Evolutionary conservation across 1,140 invertebrate species (phyloP), one percentile per base, ranked within the genome.

Genomic region (Microplitis demolitor): DNA sequence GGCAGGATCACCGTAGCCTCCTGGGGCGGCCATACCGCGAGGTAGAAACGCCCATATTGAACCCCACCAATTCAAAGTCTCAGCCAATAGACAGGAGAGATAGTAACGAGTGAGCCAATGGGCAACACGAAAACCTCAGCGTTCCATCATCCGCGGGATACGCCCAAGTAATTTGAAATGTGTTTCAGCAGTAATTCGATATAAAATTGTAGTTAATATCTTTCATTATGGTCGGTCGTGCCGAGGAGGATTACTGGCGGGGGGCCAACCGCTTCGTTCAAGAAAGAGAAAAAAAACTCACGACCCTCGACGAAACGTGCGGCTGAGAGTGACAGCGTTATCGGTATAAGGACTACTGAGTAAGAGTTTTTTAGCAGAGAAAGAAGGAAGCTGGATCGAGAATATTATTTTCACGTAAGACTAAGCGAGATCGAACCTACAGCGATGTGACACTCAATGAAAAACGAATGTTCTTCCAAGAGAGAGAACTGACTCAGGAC

Each of bases 131-230:
- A 71, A 75, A 77, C 71, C 72, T 74, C 78, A 51, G 74, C 77
- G 67, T 74, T 72, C 75, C 66, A 37, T 53, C 8, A 71, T 76
- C 67, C 61, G 56, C 70, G 67, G 69, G 74, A 75, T 78, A 84
- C 86, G 85, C 86, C 86, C 84, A 82, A 82, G 81, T 85, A 85
- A 87, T 87, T 86, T 84, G 79, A 82, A 86, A 85, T 87, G 84
- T 85, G 83, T 83, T 85, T 82, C 85, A 82, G 79, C 83, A 79
- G 85, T 87, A 87, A 87, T 87, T 86, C 84, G 85, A 86, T 87
- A 87, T 87, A 87, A 87, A 87, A 87, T 87, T 87, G 85, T 85
- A 87, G 83, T 86, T 87, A 87, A 87, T 87, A 86, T 87, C 85
- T 87, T 87, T 87, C 86, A 86, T 87, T 87, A 87, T 83, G 85